A percentile compares a stretch with the other conserved stretches of the same genome.
Evolutionary conservation across 2,888 invertebrate genomes (phyloP).

Genomic region (Ophion obscuratus): DNA sequence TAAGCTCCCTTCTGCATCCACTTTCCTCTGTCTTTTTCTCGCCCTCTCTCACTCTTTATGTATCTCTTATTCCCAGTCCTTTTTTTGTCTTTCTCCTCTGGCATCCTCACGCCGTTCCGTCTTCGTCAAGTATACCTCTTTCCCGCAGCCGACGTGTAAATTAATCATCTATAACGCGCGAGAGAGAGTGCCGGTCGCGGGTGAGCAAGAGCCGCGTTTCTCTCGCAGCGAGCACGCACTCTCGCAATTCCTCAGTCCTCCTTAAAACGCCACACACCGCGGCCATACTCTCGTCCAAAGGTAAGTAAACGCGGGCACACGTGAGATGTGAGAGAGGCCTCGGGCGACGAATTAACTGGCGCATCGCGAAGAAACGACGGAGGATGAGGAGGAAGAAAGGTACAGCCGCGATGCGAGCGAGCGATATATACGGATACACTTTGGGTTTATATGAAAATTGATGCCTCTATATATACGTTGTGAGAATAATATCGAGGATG

Average conservation of each 20-base stretch:
- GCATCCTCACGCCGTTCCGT: slow-evolving; percentile 53
- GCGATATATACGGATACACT: slow-evolving; percentile 51
- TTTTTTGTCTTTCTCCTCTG: slow-evolving; percentile 41
- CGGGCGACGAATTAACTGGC: slow-evolving; percentile 75
- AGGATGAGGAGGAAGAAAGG: slow-evolving; percentile 23
- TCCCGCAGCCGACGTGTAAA: slow-evolving; percentile 78
- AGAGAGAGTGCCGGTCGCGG: background rate
- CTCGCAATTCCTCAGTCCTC: slow-evolving; percentile 59
- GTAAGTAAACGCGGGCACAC: slow-evolving; percentile 49
- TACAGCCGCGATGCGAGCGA: slow-evolving; percentile 30
- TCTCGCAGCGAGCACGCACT: slow-evolving; percentile 37
- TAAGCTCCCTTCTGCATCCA: slow-evolving; percentile 51
- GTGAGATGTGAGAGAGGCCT: slow-evolving; percentile 61
- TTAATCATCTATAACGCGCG: slow-evolving; percentile 80
- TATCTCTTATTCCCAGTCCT: slow-evolving; percentile 4
- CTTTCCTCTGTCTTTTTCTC: slow-evolving; percentile 29
- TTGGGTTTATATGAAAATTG: slow-evolving; percentile 61
- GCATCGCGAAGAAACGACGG: slow-evolving; percentile 26
- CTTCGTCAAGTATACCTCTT: slow-evolving; percentile 61
- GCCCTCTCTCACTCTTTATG: background rate
- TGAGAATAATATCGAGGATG: slow-evolving; percentile 59
- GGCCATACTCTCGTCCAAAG: slow-evolving; percentile 43
- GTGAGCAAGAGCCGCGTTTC: background rate
- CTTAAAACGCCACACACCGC: slow-evolving; percentile 58
- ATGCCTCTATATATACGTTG: slow-evolving; percentile 50